Conservation (phyloP, 1,140 invertebrate species). For the Meloidogyne chitwoodi region DNA sequence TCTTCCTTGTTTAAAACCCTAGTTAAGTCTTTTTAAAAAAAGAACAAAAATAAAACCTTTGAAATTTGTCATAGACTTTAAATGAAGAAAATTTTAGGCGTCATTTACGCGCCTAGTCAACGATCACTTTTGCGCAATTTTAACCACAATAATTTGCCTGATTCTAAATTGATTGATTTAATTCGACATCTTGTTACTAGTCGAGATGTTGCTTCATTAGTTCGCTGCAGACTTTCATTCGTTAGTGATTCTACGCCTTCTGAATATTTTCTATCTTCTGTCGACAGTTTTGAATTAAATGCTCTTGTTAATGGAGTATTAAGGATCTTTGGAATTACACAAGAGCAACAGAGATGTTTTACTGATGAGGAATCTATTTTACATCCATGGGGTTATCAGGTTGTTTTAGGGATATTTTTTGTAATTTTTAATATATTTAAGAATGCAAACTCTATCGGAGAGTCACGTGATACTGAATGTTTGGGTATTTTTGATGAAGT, state of each 20-base stretch:
- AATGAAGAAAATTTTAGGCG: too few species aligned
- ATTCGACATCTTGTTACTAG: slow-evolving; percentile 25
- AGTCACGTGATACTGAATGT: slow-evolving; percentile 41
- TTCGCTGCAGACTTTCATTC: background rate
- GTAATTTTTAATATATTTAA: slow-evolving; percentile 1
- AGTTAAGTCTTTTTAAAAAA: too few species aligned
- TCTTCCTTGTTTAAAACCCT: too few species aligned
- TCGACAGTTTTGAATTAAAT: slow-evolving; percentile 19
- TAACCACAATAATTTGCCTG: slow-evolving; percentile 17
- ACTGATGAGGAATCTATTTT: slow-evolving; percentile 15
- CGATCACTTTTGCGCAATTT: slow-evolving; percentile 18
- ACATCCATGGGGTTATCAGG: slow-evolving; percentile 35
- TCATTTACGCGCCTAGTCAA: background rate
- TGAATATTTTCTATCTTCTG: slow-evolving; percentile 28
- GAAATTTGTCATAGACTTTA: too few species aligned
- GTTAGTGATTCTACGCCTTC: background rate
- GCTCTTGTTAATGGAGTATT: slow-evolving; percentile 20
- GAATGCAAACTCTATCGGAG: slow-evolving; percentile 29
- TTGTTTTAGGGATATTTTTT: background rate
- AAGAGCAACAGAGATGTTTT: background rate
- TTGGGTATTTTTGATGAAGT: slow-evolving; percentile 40
- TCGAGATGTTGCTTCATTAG: slow-evolving; percentile 19
- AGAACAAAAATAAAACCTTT: too few species aligned
- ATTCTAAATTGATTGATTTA: slow-evolving; percentile 30
- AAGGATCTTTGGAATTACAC: background rate